phyloP scores from a whole-genome alignment of 2,888 invertebrate genomes.

The Druceiella hillmani region DNA sequence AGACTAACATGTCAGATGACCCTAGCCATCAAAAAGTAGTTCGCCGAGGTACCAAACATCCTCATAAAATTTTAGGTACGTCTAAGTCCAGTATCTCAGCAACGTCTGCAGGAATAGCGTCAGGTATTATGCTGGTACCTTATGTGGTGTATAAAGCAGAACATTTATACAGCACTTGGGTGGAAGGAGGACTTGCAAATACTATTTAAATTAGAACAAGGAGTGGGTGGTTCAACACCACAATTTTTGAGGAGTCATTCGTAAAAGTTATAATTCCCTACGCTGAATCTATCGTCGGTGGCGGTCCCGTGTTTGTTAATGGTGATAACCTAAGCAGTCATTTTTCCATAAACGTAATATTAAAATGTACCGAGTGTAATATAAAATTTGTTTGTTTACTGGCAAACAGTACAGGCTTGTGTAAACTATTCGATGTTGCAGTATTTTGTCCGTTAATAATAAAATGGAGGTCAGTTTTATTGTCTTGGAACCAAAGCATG shows the following conservation, averaged over 20 bases:
- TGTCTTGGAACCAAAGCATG: no score
- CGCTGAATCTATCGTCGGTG: no score
- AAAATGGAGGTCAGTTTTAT: no score
- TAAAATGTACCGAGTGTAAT: no score
- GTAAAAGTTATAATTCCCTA: slow-evolving; percentile 9
- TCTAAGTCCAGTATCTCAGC: slow-evolving; percentile 10
- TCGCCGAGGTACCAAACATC: no score
- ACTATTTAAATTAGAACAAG: slow-evolving; percentile 11
- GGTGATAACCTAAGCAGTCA: no score
- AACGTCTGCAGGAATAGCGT: slow-evolving; percentile 15
- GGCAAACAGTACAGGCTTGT: not conserved
- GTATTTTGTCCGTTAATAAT: slow-evolving; percentile 2
- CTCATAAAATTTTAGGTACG: no score
- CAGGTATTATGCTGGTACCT: slow-evolving; percentile 12
- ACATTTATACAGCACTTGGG: slow-evolving; percentile 14
- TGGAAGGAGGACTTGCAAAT: slow-evolving; percentile 9
- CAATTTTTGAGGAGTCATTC: slow-evolving; percentile 18
- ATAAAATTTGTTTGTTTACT: no score
- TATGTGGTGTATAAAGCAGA: slow-evolving; percentile 12
- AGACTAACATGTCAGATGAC: no score
- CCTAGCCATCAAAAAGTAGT: no score
- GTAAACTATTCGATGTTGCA: slow-evolving; percentile 8
- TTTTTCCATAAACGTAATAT: no score
- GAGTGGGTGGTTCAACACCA: slow-evolving; percentile 15
- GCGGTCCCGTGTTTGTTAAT: no score